phyloP scores from a whole-genome alignment of 1,140 invertebrate genomes.

The Camponotus pennsylvanicus region DNA sequence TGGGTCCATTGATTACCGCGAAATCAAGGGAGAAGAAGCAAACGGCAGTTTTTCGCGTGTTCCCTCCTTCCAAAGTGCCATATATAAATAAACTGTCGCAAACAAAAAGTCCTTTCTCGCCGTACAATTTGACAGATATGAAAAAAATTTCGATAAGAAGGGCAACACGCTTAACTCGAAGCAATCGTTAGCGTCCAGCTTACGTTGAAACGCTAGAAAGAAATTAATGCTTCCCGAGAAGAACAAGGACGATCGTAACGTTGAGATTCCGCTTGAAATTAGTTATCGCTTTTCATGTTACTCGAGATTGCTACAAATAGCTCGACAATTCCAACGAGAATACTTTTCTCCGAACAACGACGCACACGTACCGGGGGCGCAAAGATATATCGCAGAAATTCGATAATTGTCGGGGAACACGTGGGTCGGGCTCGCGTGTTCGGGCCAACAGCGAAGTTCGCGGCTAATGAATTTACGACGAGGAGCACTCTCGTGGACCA shows the following conservation, averaged over 20 bases:
- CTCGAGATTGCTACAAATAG: slow-evolving; percentile 38
- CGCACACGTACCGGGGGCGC: slow-evolving; percentile 48
- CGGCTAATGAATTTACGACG: slow-evolving; percentile 80
- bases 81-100: slow-evolving; percentile 33
- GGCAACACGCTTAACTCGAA: not conserved
- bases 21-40: slow-evolving; percentile 20
- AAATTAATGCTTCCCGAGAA: not conserved
- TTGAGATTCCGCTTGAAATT: slow-evolving; percentile 25
- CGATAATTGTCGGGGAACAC: slow-evolving; percentile 73
- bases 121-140: not conserved
- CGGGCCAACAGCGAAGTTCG: slow-evolving; percentile 68
- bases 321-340: slow-evolving; percentile 20
- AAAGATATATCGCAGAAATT: slow-evolving; percentile 72
- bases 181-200: not conserved
- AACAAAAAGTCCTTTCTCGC: not conserved
- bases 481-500: slow-evolving; percentile 78
- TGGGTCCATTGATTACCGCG: slow-evolving; percentile 46
- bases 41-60: not conserved
- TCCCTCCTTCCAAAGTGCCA: not conserved
- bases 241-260: not conserved
- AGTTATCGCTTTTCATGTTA: slow-evolving; percentile 38
- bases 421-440: slow-evolving; percentile 67
- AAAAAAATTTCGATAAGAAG: slow-evolving; percentile 9
- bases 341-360: slow-evolving; percentile 52
- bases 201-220: not conserved